Conservation (phyloP, 2,797 vertebrate species). For the Manis pentadactyla region DNA sequence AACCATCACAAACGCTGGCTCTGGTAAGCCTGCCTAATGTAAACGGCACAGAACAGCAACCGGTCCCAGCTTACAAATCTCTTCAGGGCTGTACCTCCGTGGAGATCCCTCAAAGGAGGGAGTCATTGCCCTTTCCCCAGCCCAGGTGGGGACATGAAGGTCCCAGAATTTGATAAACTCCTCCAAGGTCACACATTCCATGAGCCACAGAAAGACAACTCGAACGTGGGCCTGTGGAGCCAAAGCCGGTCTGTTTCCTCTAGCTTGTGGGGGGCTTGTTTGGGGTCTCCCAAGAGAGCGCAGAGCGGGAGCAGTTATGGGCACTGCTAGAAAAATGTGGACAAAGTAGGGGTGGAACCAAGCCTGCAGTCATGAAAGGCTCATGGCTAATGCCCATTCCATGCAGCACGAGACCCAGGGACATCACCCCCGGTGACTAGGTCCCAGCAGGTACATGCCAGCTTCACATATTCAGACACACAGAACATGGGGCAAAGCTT, state of each 20-base stretch:
- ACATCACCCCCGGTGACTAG: rapidly evolving
- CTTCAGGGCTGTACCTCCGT: rapidly evolving
- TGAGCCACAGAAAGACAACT: rapidly evolving
- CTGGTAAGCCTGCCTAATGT: rapidly evolving
- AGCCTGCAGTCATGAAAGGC: rapidly evolving
- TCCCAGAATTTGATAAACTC: background rate
- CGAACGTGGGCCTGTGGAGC: no score
- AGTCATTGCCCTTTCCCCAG: background rate
- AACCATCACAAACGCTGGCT: rapidly evolving
- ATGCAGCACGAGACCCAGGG: rapidly evolving
- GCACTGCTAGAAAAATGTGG: background rate
- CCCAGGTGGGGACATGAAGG: no score
- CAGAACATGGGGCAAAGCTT: background rate
- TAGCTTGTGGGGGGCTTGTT: rapidly evolving
- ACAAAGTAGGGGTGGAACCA: rapidly evolving
- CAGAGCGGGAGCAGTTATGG: background rate
- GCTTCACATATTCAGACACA: background rate
- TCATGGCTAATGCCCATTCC: rapidly evolving
- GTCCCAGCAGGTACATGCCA: rapidly evolving
- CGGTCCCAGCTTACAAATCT: rapidly evolving
- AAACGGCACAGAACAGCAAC: rapidly evolving
- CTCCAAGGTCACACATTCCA: background rate
- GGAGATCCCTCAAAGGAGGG: background rate
- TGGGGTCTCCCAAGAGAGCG: no score
- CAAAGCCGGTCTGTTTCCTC: background rate